phyloP scores from a whole-genome alignment of 2,797 vertebrate species.

The Sebastes miniatus region DNA sequence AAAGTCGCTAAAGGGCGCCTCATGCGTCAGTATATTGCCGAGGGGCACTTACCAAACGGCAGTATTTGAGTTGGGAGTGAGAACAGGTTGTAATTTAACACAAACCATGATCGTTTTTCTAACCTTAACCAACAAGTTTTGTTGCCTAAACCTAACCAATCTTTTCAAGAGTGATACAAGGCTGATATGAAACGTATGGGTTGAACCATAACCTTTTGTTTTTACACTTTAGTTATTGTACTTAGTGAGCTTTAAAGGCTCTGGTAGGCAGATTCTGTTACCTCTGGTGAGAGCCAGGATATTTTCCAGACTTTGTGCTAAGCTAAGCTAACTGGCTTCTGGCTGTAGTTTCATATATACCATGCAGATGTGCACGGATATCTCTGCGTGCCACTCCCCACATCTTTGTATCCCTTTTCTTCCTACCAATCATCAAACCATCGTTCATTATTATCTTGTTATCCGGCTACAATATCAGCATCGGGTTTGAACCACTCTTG shows the following conservation, averaged over 20 bases:
- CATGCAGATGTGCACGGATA: neutral
- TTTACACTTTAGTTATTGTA: neutral
- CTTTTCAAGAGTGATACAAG: too few species aligned
- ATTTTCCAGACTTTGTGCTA: neutral
- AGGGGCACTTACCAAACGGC: too few species aligned
- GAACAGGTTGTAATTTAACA: too few species aligned
- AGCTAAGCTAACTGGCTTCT: neutral
- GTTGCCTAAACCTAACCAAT: neutral
- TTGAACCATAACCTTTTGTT: neutral
- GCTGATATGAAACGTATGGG: too few species aligned
- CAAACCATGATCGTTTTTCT: neutral
- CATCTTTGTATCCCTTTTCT: neutral
- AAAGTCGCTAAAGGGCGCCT: too few species aligned
- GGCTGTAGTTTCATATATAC: neutral
- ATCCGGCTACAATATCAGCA: slow-evolving; percentile 18
- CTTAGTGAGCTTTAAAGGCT: neutral
- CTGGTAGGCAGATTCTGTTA: neutral
- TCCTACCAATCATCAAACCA: neutral
- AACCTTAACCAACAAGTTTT: neutral
- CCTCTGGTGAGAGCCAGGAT: neutral
- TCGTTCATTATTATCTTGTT: slow-evolving; percentile 5
- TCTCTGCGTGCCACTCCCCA: neutral
- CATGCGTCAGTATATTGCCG: too few species aligned
- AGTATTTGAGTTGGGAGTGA: neutral
- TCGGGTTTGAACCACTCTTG: slow-evolving; percentile 14